Base-by-base conservation (phyloP, 2,113 vertebrate species). In the Mirounga angustirostris region DNA sequence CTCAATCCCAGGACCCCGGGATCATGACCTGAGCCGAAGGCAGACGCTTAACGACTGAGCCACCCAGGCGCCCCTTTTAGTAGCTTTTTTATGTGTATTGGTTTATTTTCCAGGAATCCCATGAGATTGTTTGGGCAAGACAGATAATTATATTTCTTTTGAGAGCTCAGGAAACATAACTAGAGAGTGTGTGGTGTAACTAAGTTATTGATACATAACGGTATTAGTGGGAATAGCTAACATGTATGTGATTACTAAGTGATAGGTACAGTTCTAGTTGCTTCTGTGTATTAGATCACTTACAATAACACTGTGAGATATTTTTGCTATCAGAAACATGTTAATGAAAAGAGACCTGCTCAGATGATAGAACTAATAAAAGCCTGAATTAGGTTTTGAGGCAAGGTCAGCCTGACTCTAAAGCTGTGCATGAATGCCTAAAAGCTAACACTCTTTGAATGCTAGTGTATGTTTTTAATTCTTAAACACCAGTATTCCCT, bases 121-220 rank as follows among this genome's bases (percentile, higher is more conserved):
- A 12, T 80, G n/a, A 61, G 24, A 36, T 46, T 94, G n/a, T 91
- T 91, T 58, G 58, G 22, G 86, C 6, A 83, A 30, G 33, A n/a
- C 50, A 54, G 24, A 61, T 81, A 74, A 74, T 91, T 95, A 30
- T 58, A 80, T 86, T 85, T 90, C 54, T 96, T 95, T 89, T 89
- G 50, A 81, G n/a, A 92, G 61, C 28, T 89, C 56, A 89, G 46
- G 78, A 89, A 81, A 79, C 40, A 24, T 50, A 52, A 6, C 19
- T 71, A 67, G 28, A 96, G 19, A 67, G 7, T 82, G 3, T 85
- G 9, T 82, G 73, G 40, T 93, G 7, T 78, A 78, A 63, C 13
- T 92, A n/a, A 76, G 24, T 92, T 81, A 92, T 5, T 89, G 91
- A 83, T 84, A 11, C 26, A 30, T 54, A 94, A 76, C 9, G 83